A percentile compares a stretch with the other conserved stretches of the same genome.
phyloP scores from a whole-genome alignment of 2,888 invertebrate genomes.

The Lasioglossum morio region DNA sequence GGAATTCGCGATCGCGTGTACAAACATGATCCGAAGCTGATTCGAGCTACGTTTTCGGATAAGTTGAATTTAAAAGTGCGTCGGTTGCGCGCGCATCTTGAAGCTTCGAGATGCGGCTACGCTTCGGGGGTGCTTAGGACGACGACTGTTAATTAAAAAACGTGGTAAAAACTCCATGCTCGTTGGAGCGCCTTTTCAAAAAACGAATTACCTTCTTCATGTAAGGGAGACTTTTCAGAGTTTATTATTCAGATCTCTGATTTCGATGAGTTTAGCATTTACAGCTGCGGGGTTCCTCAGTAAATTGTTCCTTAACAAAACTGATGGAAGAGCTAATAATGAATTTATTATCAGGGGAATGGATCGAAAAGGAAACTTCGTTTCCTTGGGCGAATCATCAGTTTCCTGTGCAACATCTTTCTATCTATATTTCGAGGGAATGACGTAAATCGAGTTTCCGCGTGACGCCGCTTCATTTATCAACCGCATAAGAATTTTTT shows the following conservation, averaged over 20 bases:
- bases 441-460: background rate
- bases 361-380: background rate
- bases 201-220: background rate
- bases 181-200: background rate
- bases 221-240: background rate
- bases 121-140: background rate
- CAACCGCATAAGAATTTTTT: background rate
- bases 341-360: background rate
- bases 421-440: background rate
- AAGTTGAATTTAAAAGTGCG: slow-evolving; percentile 13
- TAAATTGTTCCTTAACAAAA: background rate
- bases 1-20: background rate
- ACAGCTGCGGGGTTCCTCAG: background rate
- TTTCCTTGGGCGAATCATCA: background rate
- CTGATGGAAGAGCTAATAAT: background rate
- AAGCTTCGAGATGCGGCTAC: background rate
- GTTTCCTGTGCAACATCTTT: background rate
- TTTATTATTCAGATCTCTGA: background rate
- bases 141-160: background rate
- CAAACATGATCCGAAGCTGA: background rate
- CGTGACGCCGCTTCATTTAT: background rate
- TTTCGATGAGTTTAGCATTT: too few species aligned
- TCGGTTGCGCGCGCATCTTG: background rate
- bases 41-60: background rate
- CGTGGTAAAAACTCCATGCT: background rate